Evolutionary conservation across 1,140 invertebrate genomes (phyloP), one percentile per base, ranked within the genome.

Genomic region (Dreissena polymorpha): DNA sequence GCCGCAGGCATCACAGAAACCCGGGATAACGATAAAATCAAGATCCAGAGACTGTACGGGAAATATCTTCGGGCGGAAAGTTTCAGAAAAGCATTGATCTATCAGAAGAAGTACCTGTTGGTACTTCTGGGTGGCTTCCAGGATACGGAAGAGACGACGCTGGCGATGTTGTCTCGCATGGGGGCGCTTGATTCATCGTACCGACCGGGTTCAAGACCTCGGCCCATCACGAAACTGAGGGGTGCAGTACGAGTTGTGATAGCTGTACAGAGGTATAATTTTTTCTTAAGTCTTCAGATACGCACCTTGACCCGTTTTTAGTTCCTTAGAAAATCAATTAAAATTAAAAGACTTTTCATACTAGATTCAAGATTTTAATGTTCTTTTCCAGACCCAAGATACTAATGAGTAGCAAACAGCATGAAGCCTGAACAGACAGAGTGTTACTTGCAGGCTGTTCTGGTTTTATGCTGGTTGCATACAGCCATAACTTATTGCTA

Each of bases 91-190:
- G 96, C 96, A 12, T 92, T 98, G 53, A 94, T 96, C 60, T 97
- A 95, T 94, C 97, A 98, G 92, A 98, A 98, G 91, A 94, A 95
- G 16, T 98, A 97, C 90, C 92, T 98, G 14, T 92, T 97, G 49
- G 93, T 95, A 10, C 93, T 96, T 12, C 90, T 97, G 10, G 94
- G 94, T 14, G 95, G 96, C 0, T 97, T 96, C 93, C 94, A 95
- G 84, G 93, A 93, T 55, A 90, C 91, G 27, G 92, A 94, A 81
- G 87, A 91, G 53, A 90, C 88, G 13, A 93, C 91, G 0, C 88
- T 93, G 71, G 88, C 85, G 25, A 75, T 89, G 71, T 88, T 93
- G 57, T 91, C 90, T 21, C 87, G 90, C 53, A 92, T 93, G 87
- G 90, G 91, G 0, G 89, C 90, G 8, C 55, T 83, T 1, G 81